phyloP scores from a whole-genome alignment of 2,113 vertebrate species.

The Myotis lucifugus region DNA sequence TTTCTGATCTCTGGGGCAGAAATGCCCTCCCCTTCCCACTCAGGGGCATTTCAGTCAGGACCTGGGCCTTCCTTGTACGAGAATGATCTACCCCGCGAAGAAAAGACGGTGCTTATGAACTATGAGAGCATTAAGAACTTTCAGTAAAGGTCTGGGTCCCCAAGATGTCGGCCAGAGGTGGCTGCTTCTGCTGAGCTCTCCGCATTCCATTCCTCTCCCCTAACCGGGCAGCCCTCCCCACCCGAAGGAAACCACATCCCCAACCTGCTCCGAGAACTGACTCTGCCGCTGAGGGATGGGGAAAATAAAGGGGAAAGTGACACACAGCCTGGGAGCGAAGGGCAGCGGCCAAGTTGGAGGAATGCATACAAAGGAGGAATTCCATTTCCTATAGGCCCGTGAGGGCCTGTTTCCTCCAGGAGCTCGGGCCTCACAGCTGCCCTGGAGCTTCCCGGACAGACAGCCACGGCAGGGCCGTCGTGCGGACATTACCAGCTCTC shows the following conservation, averaged over 20 bases:
- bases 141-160: not conserved
- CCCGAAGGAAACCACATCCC: not conserved
- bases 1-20: not conserved
- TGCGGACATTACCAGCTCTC: slow-evolving; percentile 82
- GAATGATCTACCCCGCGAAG: not conserved
- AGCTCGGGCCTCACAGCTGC: not conserved
- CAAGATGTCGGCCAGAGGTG: not conserved
- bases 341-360: not conserved
- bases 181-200: not conserved
- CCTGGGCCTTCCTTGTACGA: no score
- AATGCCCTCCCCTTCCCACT: not conserved
- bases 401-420: not conserved
- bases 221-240: not conserved
- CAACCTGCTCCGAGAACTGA: not conserved
- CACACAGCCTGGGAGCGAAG: not conserved
- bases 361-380: not conserved
- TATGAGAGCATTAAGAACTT: not conserved
- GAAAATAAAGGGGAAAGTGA: not conserved
- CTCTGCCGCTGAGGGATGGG: not conserved
- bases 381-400: not conserved
- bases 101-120: not conserved
- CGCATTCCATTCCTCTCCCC: not conserved
- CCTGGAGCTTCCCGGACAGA: not conserved
- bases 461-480: not conserved
- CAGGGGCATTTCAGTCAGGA: not conserved